Base-by-base conservation (phyloP, 2,113 vertebrate genomes). In the Eudyptes chrysolophus region DNA sequence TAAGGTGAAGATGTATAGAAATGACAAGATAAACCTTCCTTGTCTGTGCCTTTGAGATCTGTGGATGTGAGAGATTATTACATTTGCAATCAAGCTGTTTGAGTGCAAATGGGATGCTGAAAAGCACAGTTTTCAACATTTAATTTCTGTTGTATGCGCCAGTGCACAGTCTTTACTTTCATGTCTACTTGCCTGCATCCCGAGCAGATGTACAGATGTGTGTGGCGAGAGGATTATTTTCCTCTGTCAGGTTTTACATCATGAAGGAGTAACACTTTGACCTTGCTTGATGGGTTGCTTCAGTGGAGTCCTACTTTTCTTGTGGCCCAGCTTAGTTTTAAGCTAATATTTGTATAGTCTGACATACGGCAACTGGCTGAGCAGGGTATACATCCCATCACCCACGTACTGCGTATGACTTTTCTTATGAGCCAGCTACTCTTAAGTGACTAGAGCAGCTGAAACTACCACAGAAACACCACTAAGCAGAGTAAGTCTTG, bases 351-450 rank as follows among this genome's bases (percentile, higher is more conserved):
- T 88, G 30, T 86, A 40, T 32, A 69, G 34, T 27, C 21, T 93
- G 75, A 46, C 24, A 16, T 49, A 71, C 0, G 1, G 34, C n/a
- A 69, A 32, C 48, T 83, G 40, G 29, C 27, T 76, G 65, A 87
- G 51, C 3, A 36, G 29, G 4, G 5, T 55, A 21, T 58, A 64
- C 5, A 16, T 77, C 52, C 38, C 6, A 32, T 72, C 34, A 54
- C 16, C 54, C 22, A 16, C 1, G 16, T 65, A 22, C 24, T 38
- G 29, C 0, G 1, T 42, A 22, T 46, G 49, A 17, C 11, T 19
- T 51, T 80, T 60, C 84, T 66, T 10, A 24, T 32, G 17, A 78
- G 10, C 24, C 52, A 46, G 1, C 32, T 52, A 11, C 54, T 75
- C 18, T 61, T 34, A 62, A 58, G 57, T 44, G 44, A 75, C 30